Percentiles rank a stretch among this genome's conserved stretches.
Conservation (phyloP, 2,888 invertebrate species). For the Callyntrura guangdongensis region DNA sequence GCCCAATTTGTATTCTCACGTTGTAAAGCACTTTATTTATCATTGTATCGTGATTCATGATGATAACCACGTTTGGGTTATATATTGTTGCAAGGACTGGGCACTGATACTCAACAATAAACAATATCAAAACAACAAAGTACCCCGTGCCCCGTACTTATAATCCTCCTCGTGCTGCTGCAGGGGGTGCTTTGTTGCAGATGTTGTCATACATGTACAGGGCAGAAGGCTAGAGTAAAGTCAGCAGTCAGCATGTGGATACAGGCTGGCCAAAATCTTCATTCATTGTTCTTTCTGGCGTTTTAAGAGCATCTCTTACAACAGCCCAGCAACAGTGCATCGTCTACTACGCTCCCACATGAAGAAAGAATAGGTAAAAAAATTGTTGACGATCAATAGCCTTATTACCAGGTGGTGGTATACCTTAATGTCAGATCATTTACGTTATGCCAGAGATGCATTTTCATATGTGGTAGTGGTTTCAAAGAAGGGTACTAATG, state of each 20-base stretch:
- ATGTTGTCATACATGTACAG: background rate
- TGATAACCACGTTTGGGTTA: background rate
- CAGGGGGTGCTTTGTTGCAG: background rate
- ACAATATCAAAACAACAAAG: conserved; percentile 17
- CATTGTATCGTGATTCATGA: background rate
- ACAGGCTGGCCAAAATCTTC: conserved; percentile 7
- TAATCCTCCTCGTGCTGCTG: conserved; percentile 11
- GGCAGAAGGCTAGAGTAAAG: background rate
- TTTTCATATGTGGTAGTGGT: too few relatives aligned
- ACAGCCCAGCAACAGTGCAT: conserved; percentile 36
- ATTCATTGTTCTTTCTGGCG: conserved; percentile 3
- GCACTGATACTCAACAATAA: background rate
- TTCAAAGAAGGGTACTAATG: too few relatives aligned
- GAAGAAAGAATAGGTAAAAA: conserved; percentile 26
- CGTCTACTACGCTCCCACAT: background rate
- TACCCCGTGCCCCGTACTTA: conserved; percentile 11
- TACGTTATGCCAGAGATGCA: background rate
- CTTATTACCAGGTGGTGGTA: background rate
- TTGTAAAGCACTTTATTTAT: conserved; percentile 32
- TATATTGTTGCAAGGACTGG: conserved; percentile 16
- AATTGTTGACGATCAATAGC: background rate
- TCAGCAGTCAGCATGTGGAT: background rate
- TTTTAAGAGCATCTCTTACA: conserved; percentile 4
- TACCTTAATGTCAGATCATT: too few relatives aligned
- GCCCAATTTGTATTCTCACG: conserved; percentile 35